Percentiles rank a stretch among this genome's conserved stretches.
Evolutionary conservation across 2,113 vertebrate species (phyloP).

Genomic region (Phyllostomus discolor): DNA sequence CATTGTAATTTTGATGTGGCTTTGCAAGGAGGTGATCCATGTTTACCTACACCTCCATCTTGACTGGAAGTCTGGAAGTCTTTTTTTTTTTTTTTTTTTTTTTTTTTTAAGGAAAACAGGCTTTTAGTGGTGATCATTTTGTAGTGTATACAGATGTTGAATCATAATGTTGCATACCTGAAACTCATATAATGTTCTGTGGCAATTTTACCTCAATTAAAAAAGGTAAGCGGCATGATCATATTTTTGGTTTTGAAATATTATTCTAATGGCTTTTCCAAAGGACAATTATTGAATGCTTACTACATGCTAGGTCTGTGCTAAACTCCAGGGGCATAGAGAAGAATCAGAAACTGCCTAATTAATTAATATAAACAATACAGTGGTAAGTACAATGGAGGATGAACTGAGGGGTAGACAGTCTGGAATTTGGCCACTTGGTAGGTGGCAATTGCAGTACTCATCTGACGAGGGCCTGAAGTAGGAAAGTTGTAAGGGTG

Average conservation of each 20-base stretch:
- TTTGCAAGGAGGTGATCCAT: too few relatives aligned
- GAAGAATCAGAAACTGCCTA: neutral
- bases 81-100: neutral
- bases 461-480: neutral
- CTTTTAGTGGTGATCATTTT: neutral
- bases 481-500: neutral
- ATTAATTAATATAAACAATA: neutral
- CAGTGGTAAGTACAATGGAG: neutral
- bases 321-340: neutral
- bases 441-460: neutral
- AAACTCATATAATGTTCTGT: neutral
- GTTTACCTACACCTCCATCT: too few relatives aligned
- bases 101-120: neutral
- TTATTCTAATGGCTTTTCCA: neutral
- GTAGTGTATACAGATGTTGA: neutral
- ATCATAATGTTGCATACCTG: neutral
- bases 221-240: neutral
- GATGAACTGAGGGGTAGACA: neutral
- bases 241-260: slow-evolving; percentile 25
- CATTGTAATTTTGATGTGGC: too few relatives aligned
- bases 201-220: neutral
- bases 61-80: too few relatives aligned
- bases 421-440: neutral
- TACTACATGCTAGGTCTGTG: neutral
- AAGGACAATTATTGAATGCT: neutral